Conservation (phyloP, 1,140 invertebrate genomes). For the Drosophila pectinifera region DNA sequence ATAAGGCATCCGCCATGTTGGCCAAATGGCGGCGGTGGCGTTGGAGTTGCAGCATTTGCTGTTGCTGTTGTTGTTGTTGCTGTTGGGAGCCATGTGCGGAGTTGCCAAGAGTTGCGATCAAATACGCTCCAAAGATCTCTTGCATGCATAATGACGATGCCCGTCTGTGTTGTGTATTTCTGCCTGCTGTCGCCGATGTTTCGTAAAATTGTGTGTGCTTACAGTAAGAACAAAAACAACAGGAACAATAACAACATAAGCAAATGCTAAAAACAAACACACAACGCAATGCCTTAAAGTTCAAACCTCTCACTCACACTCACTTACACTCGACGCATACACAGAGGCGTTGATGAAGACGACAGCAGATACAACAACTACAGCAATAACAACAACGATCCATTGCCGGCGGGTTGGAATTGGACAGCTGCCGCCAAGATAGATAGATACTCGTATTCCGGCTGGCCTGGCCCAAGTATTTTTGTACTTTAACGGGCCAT, state of each 20-base stretch:
- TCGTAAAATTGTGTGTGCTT: constrained; percentile 60
- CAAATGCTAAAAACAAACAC: constrained; percentile 71
- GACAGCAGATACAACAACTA: constrained; percentile 37
- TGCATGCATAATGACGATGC: constrained; percentile 70
- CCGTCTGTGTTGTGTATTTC: constrained; percentile 17
- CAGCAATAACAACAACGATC: constrained; percentile 36
- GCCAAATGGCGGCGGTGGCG: constrained; percentile 48
- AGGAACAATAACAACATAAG: constrained; percentile 43
- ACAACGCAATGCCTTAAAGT: constrained; percentile 55
- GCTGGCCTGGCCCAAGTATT: constrained; percentile 52
- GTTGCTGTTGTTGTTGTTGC: constrained; percentile 2
- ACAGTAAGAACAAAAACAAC: constrained; percentile 28
- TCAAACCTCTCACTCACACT: constrained; percentile 34
- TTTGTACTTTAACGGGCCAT: constrained; percentile 67
- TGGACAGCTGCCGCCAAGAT: constrained; percentile 71
- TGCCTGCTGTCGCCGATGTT: constrained; percentile 46
- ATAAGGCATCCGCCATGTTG: constrained; percentile 59
- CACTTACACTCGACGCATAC: constrained; percentile 5
- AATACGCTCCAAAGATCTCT: constrained; percentile 55
- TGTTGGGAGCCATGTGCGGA: constrained; percentile 39
- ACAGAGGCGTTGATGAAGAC: constrained; percentile 40
- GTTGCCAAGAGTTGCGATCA: constrained; percentile 50
- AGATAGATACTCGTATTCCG: constrained; percentile 48
- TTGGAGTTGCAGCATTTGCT: constrained; percentile 34
- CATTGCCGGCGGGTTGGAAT: constrained; percentile 47